These are phyloP conservation scores for Lasioglossum figueresi DNA, from an alignment of 2,888 invertebrate species.

Conservation along the genomic window DNA sequence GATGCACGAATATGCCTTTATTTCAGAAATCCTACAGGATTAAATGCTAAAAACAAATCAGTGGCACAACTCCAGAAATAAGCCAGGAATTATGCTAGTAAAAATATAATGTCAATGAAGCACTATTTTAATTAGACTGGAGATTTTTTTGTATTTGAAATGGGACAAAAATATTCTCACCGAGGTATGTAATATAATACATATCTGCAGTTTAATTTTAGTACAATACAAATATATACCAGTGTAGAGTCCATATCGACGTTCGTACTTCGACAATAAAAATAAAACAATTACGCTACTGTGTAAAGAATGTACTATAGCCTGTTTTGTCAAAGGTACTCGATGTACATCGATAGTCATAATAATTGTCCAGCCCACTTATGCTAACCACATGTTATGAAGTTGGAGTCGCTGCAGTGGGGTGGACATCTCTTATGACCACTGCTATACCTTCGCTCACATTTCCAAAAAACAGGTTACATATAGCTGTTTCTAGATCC, in stretches of 20 bases:
- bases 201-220: background rate
- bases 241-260: background rate
- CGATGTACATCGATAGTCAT: background rate
- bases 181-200: background rate
- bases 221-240: background rate
- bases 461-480: background rate
- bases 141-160: background rate
- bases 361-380: background rate
- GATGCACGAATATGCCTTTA: too few relatives aligned
- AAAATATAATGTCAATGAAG: too few relatives aligned
- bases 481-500: background rate
- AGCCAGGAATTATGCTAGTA: too few relatives aligned
- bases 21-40: too few relatives aligned
- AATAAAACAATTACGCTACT: background rate
- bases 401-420: background rate
- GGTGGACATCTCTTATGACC: background rate
- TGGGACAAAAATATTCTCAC: background rate
- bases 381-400: background rate
- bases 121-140: too few relatives aligned
- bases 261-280: background rate
- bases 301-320: background rate
- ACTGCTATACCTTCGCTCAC: background rate
- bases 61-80: too few relatives aligned
- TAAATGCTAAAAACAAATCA: too few relatives aligned
- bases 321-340: background rate